Conservation (phyloP, 1,140 invertebrate genomes). For the Drosophila tropicalis region DNA sequence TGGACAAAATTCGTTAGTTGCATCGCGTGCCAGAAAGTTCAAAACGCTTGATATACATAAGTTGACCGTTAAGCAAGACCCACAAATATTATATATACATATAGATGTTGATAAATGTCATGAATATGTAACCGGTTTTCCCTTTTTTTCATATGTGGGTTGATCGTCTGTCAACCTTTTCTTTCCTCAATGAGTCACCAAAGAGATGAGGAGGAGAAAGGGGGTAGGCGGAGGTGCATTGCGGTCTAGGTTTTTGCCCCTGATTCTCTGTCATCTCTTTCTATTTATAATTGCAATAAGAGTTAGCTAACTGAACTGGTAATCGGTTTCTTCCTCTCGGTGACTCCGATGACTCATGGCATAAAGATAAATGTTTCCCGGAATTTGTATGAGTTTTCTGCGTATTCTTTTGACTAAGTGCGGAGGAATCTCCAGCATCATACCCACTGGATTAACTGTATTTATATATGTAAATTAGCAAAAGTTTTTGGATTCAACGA, state of each 20-base stretch:
- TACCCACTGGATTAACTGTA: constrained; percentile 38
- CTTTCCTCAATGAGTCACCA: constrained; percentile 3
- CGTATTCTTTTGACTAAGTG: constrained; percentile 26
- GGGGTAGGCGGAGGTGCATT: not conserved
- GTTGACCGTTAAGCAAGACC: constrained; percentile 35
- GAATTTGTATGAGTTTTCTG: constrained; percentile 75
- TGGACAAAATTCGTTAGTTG: not conserved
- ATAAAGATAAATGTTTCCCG: constrained; percentile 47
- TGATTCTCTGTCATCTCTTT: constrained; percentile 17
- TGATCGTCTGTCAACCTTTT: constrained; percentile 23
- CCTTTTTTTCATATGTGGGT: constrained; percentile 32
- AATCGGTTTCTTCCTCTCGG: constrained; percentile 34
- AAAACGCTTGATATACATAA: constrained; percentile 6
- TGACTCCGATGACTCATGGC: constrained; percentile 46
- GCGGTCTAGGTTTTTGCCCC: constrained; percentile 42
- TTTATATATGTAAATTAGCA: constrained; percentile 50
- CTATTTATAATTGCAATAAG: constrained; percentile 55
- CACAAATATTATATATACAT: not conserved
- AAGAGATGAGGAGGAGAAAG: not conserved
- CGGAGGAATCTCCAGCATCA: constrained; percentile 27
- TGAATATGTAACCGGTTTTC: constrained; percentile 60
- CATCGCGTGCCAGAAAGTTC: constrained; percentile 22
- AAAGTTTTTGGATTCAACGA: constrained; percentile 36
- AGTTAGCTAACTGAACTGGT: constrained; percentile 26
- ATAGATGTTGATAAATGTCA: constrained; percentile 29